These are phyloP conservation scores for Papilio dardanus DNA, from an alignment of 1,140 invertebrate genomes.

Conservation along the genomic window DNA sequence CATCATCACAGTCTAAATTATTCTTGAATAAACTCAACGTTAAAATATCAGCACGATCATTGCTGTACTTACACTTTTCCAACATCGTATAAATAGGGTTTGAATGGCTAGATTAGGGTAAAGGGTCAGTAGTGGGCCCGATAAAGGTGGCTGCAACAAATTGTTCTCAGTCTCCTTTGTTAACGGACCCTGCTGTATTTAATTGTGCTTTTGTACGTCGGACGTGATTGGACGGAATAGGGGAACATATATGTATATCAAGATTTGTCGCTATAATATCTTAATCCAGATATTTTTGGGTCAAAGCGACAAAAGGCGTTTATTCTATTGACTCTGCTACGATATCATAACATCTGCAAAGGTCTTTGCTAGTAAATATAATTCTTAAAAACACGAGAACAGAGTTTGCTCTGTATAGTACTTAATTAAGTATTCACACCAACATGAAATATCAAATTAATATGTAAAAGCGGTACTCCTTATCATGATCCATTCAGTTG, in stretches of 20 bases:
- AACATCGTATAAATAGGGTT: slow-evolving; percentile 57
- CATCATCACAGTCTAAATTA: slow-evolving; percentile 55
- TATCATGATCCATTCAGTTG: slow-evolving; percentile 42
- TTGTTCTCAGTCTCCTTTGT: slow-evolving; percentile 74
- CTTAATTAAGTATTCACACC: neutral
- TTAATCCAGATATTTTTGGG: neutral
- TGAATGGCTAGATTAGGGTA: slow-evolving; percentile 70
- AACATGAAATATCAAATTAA: neutral
- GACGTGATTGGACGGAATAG: slow-evolving; percentile 56
- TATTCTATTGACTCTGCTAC: neutral
- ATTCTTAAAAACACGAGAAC: neutral
- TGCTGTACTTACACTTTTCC: slow-evolving; percentile 44
- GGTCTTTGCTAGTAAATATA: neutral
- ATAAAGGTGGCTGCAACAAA: slow-evolving; percentile 81
- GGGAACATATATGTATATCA: neutral
- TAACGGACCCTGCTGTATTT: slow-evolving; percentile 75
- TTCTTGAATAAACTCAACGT: slow-evolving; percentile 37
- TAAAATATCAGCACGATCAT: slow-evolving; percentile 41
- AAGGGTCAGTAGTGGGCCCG: slow-evolving; percentile 77
- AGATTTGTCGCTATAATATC: neutral
- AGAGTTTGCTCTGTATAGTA: neutral
- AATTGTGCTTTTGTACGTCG: slow-evolving; percentile 78
- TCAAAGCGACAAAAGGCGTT: neutral
- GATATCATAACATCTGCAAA: too few relatives aligned
- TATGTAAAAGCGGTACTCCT: slow-evolving; percentile 5